Percentiles rank a stretch among this genome's conserved stretches.
phyloP scores from a whole-genome alignment of 2,888 invertebrate genomes.

The Schizotus pectinicornis region DNA sequence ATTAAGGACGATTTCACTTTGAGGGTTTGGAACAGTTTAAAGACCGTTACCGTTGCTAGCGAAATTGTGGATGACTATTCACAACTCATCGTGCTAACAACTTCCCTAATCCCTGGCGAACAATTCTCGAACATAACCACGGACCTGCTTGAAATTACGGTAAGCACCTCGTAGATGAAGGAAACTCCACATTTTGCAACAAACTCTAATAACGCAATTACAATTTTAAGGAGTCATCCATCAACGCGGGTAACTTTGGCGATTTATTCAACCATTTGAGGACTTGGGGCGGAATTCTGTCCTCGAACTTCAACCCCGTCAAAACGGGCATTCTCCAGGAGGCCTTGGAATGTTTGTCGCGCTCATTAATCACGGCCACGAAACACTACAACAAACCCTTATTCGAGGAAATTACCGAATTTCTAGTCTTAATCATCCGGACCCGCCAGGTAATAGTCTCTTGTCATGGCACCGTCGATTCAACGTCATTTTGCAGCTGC shows the following conservation, averaged over 20 bases:
- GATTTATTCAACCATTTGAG: slow-evolving; percentile 37
- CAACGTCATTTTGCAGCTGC: slow-evolving; percentile 43
- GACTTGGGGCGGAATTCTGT: slow-evolving; percentile 48
- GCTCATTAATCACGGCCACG: slow-evolving; percentile 37
- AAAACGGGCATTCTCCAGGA: slow-evolving; percentile 48
- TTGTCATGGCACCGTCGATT: slow-evolving; percentile 8
- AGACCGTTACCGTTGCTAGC: slow-evolving; percentile 35
- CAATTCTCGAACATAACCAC: slow-evolving; percentile 43
- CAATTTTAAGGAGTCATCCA: slow-evolving; percentile 29
- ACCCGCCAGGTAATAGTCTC: slow-evolving; percentile 44
- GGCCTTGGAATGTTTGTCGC: slow-evolving; percentile 43
- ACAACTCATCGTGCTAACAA: slow-evolving; percentile 47
- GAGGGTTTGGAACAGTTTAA: slow-evolving; percentile 44
- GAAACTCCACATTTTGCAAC: neutral
- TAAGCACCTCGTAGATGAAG: slow-evolving; percentile 34
- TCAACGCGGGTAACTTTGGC: slow-evolving; percentile 27
- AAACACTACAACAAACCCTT: slow-evolving; percentile 36
- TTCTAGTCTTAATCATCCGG: slow-evolving; percentile 47
- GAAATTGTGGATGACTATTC: slow-evolving; percentile 44
- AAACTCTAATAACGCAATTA: neutral
- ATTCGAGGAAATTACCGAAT: slow-evolving; percentile 42
- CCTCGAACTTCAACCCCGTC: slow-evolving; percentile 46
- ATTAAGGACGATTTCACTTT: slow-evolving; percentile 42
- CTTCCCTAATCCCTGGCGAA: slow-evolving; percentile 48
- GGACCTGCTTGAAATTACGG: slow-evolving; percentile 47